Percentiles rank a stretch among this genome's conserved stretches.
phyloP scores from a whole-genome alignment of 2,888 invertebrate genomes.

The Plemyria rubiginata region DNA sequence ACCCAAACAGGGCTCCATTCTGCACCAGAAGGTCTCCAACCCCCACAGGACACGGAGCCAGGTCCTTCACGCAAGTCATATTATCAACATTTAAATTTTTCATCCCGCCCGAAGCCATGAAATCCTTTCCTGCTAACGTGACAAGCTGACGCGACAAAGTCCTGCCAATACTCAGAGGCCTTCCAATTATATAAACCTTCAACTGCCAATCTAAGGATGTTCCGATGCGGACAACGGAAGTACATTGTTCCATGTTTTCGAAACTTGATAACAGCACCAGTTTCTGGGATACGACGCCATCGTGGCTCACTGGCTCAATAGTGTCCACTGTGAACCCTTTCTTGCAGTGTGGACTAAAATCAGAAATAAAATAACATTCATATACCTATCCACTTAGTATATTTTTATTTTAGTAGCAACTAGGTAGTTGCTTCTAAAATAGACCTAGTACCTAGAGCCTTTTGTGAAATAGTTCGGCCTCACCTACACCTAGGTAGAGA shows the following conservation, averaged over 20 bases:
- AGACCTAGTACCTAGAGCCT: too few species aligned
- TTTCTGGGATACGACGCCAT: constrained; percentile 58
- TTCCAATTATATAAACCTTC: constrained; percentile 61
- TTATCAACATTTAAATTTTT: constrained; percentile 49
- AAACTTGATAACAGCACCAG: constrained; percentile 63
- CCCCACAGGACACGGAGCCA: constrained; percentile 63
- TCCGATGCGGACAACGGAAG: constrained; percentile 55
- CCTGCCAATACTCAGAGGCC: constrained; percentile 56
- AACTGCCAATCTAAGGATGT: constrained; percentile 43
- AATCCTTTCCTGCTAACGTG: constrained; percentile 41
- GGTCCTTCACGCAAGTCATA: constrained; percentile 62
- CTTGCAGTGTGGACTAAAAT: constrained; percentile 70
- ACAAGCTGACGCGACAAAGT: constrained; percentile 64
- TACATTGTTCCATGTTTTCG: constrained; percentile 62
- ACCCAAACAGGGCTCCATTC: constrained; percentile 56
- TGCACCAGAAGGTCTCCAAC: constrained; percentile 72
- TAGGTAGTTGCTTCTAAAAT: too few species aligned
- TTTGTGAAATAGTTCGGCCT: too few species aligned
- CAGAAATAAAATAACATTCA: background rate
- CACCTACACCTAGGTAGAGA: too few species aligned
- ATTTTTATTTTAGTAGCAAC: background rate
- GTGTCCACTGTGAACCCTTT: constrained; percentile 67
- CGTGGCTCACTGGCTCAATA: constrained; percentile 58
- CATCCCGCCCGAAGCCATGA: constrained; percentile 2
- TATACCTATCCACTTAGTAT: background rate